Percentiles rank a stretch among this genome's conserved stretches.
Evolutionary conservation across 2,113 vertebrate species (phyloP).

Genomic region (Mastomys coucha): DNA sequence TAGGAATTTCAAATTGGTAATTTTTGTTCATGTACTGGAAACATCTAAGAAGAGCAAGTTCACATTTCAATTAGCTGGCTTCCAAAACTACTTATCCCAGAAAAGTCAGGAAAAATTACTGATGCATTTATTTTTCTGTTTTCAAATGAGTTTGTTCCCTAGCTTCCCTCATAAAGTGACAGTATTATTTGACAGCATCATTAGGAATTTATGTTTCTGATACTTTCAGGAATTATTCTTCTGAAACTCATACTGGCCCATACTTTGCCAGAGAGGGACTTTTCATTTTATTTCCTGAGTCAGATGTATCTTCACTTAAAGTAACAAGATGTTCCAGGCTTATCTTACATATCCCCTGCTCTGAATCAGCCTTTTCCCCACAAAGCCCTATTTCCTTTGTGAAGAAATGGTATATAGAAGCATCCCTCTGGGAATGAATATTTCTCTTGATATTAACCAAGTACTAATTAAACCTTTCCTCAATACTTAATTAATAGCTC

Average conservation of each 20-base stretch:
- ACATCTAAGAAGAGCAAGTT: slow-evolving; percentile 26
- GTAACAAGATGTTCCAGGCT: background rate
- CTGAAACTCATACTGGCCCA: background rate
- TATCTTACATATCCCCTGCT: slow-evolving; percentile 17
- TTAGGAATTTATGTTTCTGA: background rate
- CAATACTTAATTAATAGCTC: slow-evolving; percentile 41
- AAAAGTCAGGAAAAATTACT: slow-evolving; percentile 31
- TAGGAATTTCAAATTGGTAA: slow-evolving; percentile 21
- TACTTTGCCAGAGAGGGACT: background rate
- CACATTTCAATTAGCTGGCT: slow-evolving; percentile 11
- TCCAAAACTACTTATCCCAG: background rate
- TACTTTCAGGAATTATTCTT: slow-evolving; percentile 10
- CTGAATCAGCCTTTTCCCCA: background rate
- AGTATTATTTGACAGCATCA: background rate
- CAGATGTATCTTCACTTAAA: slow-evolving; percentile 19
- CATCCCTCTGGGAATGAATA: background rate
- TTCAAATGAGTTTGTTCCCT: slow-evolving; percentile 43
- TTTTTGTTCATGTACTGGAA: slow-evolving; percentile 42
- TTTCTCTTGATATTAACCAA: slow-evolving; percentile 22
- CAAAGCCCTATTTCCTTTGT: background rate
- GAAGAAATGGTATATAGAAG: slow-evolving; percentile 26
- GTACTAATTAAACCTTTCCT: slow-evolving; percentile 3
- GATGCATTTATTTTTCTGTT: slow-evolving; percentile 3
- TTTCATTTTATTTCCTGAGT: slow-evolving; percentile 21
- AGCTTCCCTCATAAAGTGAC: background rate